phyloP scores from a whole-genome alignment of 2,888 invertebrate species.

The Ectropis crepuscularia region DNA sequence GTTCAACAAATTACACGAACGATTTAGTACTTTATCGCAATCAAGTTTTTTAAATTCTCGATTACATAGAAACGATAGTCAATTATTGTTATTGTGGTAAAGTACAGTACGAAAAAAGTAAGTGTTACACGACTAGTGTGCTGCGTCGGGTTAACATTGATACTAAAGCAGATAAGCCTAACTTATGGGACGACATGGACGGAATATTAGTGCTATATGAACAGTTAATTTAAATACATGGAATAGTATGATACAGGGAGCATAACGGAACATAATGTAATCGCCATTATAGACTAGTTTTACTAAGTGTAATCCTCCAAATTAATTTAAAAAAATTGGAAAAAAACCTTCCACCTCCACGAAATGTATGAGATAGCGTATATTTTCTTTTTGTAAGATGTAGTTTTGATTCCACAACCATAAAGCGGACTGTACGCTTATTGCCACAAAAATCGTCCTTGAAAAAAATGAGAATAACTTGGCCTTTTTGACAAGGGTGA shows the following conservation, averaged over 20 bases:
- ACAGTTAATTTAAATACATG: not conserved
- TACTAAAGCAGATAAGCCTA: conserved; percentile 15
- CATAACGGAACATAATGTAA: too few relatives aligned
- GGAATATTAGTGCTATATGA: conserved; percentile 4
- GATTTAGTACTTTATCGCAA: conserved; percentile 6
- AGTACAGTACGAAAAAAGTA: not conserved
- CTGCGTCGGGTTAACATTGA: conserved; percentile 4
- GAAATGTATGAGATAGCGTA: too few relatives aligned
- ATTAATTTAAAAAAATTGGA: too few relatives aligned
- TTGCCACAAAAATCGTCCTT: too few relatives aligned
- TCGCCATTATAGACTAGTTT: too few relatives aligned
- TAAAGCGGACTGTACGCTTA: too few relatives aligned
- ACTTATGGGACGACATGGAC: conserved; percentile 8
- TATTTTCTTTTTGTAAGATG: too few relatives aligned
- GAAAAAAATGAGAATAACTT: too few relatives aligned
- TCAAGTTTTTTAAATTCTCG: not conserved
- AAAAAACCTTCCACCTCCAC: too few relatives aligned
- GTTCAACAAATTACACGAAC: conserved; percentile 3
- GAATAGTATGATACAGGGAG: not conserved
- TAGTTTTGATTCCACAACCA: too few relatives aligned
- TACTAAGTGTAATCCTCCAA: too few relatives aligned
- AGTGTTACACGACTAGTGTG: not conserved
- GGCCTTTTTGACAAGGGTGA: too few relatives aligned
- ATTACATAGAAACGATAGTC: not conserved
- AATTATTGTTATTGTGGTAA: not conserved